Evolutionary conservation across 1,140 invertebrate genomes (phyloP).

Genomic region (Lasioglossum albipes): DNA sequence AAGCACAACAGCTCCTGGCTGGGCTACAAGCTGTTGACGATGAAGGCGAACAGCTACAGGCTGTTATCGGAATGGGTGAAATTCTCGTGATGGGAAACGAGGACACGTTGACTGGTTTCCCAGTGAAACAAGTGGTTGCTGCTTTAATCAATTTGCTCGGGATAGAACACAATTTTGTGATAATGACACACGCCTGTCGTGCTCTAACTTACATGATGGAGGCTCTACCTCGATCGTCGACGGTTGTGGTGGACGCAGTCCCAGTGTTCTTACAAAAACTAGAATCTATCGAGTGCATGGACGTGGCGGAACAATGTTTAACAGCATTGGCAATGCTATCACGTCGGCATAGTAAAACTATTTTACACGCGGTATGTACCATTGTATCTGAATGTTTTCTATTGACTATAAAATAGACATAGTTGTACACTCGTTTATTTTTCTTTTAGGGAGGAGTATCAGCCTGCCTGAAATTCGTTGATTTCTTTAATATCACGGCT

Average conservation of each 20-base stretch:
- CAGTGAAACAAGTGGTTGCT: slow-evolving; percentile 98
- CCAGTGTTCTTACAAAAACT: slow-evolving; percentile 97
- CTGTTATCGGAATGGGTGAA: slow-evolving; percentile 99
- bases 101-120: slow-evolving; percentile 98
- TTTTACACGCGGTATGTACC: slow-evolving; percentile 91
- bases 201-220: slow-evolving; percentile 99
- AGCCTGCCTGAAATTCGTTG: slow-evolving; percentile 96
- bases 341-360: slow-evolving; percentile 96
- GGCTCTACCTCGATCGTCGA: slow-evolving; percentile 96
- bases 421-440: neutral
- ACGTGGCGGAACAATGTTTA: slow-evolving; percentile 98
- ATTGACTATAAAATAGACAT: neutral
- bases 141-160: slow-evolving; percentile 93
- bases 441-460: slow-evolving; percentile 92
- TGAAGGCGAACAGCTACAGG: slow-evolving; percentile 97
- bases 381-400: neutral
- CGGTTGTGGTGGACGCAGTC: slow-evolving; percentile 97
- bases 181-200: slow-evolving; percentile 99
- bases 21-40: slow-evolving; percentile 96
- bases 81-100: slow-evolving; percentile 99
- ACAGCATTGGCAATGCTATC: slow-evolving; percentile 98
- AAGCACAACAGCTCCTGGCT: slow-evolving; percentile 95
- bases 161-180: slow-evolving; percentile 99
- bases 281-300: slow-evolving; percentile 99
- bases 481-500: slow-evolving; percentile 98